Percentiles rank a stretch among this genome's conserved stretches.
Conservation (phyloP, 1,140 invertebrate species). For the Pseudomyrmex pallidus region DNA sequence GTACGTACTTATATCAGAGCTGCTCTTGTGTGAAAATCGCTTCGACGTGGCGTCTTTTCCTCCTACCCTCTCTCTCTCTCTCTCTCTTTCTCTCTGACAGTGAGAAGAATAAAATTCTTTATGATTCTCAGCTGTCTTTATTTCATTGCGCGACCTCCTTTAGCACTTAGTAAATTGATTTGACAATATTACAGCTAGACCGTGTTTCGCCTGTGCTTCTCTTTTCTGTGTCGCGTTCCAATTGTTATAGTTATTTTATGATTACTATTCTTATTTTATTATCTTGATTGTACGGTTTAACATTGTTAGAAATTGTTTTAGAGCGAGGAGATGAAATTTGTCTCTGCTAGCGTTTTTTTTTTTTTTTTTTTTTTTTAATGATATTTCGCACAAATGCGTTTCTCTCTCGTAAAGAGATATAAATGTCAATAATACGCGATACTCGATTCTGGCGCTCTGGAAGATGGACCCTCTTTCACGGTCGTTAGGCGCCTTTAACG, state of each 20-base stretch:
- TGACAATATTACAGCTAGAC: background rate
- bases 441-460: too few species aligned
- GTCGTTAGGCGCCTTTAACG: background rate
- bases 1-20: background rate
- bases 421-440: background rate
- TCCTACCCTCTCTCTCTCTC: too few species aligned
- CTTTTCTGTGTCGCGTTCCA: background rate
- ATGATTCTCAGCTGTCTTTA: background rate
- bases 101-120: background rate
- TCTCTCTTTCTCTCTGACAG: background rate
- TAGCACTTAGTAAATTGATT: background rate
- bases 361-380: background rate
- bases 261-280: background rate
- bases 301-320: background rate
- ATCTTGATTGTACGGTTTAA: background rate
- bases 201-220: background rate
- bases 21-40: background rate
- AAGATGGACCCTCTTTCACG: background rate
- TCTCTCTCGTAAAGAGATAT: background rate
- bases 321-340: background rate
- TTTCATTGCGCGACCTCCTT: background rate
- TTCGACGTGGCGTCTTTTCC: background rate
- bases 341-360: background rate
- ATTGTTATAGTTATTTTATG: background rate
- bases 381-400: background rate